Percentiles rank a stretch among this genome's conserved stretches.
Evolutionary conservation across 1,140 invertebrate species (phyloP).

Genomic region (Littorina saxatilis): DNA sequence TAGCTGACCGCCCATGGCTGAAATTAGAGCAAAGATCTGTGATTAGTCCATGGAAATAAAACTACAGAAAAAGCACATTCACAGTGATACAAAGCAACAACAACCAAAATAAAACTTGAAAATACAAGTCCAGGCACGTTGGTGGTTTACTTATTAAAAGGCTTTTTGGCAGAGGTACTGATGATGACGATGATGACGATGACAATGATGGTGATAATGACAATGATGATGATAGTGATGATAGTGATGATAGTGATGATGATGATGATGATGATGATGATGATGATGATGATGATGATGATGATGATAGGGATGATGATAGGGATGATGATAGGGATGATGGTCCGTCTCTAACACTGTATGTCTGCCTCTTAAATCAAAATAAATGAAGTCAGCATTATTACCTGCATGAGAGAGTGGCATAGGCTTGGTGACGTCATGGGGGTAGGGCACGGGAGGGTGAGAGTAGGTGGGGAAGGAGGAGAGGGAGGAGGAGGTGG

Average conservation of each 20-base stretch:
- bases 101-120: neutral
- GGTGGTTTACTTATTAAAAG: neutral
- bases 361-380: too few relatives aligned
- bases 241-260: neutral
- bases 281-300: neutral
- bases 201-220: neutral
- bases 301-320: too few relatives aligned
- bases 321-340: neutral
- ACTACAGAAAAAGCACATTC: too few relatives aligned
- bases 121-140: neutral
- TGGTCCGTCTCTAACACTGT: too few relatives aligned
- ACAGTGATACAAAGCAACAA: too few relatives aligned
- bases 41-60: too few relatives aligned
- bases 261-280: neutral
- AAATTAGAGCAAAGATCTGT: too few relatives aligned
- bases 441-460: constrained; percentile 37
- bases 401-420: constrained; percentile 23
- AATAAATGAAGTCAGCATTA: too few relatives aligned
- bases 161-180: neutral
- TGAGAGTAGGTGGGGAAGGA: constrained; percentile 42
- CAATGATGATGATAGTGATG: neutral
- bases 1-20: neutral
- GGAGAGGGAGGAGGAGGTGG: constrained; percentile 32
- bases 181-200: neutral
- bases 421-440: constrained; percentile 58